Base-by-base conservation (phyloP, 2,888 invertebrate genomes). In the Tenthredo livida region DNA sequence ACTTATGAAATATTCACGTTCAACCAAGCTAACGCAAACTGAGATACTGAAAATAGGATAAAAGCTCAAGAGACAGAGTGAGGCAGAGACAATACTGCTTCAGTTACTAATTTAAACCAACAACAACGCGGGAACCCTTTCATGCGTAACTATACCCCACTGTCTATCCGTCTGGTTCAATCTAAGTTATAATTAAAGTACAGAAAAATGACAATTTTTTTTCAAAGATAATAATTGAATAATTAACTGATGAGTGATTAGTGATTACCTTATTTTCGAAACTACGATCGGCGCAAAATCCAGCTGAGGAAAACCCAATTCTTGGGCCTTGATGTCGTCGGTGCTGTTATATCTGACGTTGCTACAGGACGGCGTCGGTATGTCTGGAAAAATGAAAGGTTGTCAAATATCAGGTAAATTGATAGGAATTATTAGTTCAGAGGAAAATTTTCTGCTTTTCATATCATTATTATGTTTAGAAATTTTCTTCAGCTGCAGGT, bases 261-360 rank as follows among this genome's bases (percentile, higher is more conserved):
- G 5, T 17, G 1, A 29, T 85, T 65, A 93, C 93, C 93, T 90
- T 90, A 93, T 93, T 89, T 92, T 93, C 29, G 93, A 91, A 29
- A 93, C 90, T 65, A 93, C 92, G 47, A 90, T 90, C 12, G 93
- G 92, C 4, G 93, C 92, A 84, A 93, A 93, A 80, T 93, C 93
- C 86, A 93, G 87, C 75, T 91, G 91, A 75, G 85, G 87, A 80
- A 93, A 92, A 85, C 93, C 93, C 78, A 93, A 88, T 70, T 93
- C 93, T 73, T 91, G 89, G 12, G 93, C 88, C 47, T 89, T 92
- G 43, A 93, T 91, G 70, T 93, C 93, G 33, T 92, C 92, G 65
- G 92, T 88, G 84, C 90, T 93, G 86, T 90, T 92, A 87, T 93
- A 93, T 72, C 90, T 90, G 84, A 93, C 90, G 84, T 90, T 90